Conservation (phyloP, 1,140 invertebrate genomes). For the Steinernema khuongi region DNA sequence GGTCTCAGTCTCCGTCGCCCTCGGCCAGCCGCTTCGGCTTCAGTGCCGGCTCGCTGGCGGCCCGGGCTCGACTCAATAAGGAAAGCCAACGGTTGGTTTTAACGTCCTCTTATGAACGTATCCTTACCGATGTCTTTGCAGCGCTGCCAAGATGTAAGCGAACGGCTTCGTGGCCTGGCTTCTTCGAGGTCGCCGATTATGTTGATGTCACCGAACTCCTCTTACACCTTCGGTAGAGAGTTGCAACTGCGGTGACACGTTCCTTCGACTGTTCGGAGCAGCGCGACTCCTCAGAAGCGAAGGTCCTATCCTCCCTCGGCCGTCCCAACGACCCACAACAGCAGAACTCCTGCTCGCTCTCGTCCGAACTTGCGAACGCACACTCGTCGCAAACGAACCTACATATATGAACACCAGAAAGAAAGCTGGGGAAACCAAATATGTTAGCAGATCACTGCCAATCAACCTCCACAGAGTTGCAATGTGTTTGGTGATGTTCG, state of each 20-base stretch:
- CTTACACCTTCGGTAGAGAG: background rate
- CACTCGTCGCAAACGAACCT: background rate
- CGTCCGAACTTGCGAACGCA: background rate
- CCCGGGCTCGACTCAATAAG: background rate
- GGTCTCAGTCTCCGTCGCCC: background rate
- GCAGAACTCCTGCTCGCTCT: background rate
- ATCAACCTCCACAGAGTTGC: background rate
- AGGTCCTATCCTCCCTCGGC: too few species aligned
- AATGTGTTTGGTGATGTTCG: slow-evolving; percentile 7
- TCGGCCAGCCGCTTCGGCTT: background rate
- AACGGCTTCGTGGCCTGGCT: background rate
- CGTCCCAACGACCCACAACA: background rate
- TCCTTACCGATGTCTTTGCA: background rate
- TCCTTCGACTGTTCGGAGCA: background rate
- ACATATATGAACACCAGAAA: slow-evolving; percentile 3
- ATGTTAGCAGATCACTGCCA: background rate
- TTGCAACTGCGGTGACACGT: slow-evolving; percentile 8
- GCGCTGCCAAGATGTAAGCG: background rate
- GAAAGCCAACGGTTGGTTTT: background rate
- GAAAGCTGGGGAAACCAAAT: background rate
- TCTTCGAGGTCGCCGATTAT: slow-evolving; percentile 12
- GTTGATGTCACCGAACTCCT: slow-evolving; percentile 12
- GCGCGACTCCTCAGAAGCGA: background rate
- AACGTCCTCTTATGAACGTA: background rate
- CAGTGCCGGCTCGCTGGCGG: background rate